phyloP scores from a whole-genome alignment of 2,113 vertebrate species.

The Melanocharis versteri region DNA sequence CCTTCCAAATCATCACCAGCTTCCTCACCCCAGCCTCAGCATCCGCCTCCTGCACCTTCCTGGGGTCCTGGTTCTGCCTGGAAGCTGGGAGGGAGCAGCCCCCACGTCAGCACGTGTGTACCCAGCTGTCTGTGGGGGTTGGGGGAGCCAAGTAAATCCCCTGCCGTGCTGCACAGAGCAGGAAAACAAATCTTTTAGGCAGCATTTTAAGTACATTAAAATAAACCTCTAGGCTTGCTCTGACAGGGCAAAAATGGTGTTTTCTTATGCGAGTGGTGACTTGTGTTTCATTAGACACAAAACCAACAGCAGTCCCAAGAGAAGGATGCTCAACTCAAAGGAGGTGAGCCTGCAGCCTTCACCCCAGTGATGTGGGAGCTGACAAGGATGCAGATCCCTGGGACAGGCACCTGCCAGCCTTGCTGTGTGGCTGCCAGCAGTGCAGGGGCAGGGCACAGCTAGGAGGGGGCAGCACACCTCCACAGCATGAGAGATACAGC shows the following conservation, averaged over 20 bases:
- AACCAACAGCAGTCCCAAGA: background rate
- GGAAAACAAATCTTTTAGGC: background rate
- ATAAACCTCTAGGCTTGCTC: background rate
- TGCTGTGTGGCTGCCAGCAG: rapidly evolving
- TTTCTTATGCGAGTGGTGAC: background rate
- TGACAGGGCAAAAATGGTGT: background rate
- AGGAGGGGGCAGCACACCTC: background rate
- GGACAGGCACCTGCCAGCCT: background rate
- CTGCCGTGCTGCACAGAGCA: background rate
- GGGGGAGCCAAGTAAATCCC: background rate
- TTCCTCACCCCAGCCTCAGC: background rate
- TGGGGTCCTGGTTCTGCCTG: background rate
- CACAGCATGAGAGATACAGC: background rate
- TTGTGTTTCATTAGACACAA: background rate
- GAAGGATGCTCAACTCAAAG: background rate
- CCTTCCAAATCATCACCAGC: background rate
- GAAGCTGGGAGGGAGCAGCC: background rate
- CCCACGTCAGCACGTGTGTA: rapidly evolving
- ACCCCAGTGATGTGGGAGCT: background rate
- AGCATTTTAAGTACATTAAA: background rate
- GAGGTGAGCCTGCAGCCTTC: background rate
- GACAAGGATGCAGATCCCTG: background rate
- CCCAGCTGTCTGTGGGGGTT: background rate
- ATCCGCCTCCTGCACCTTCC: background rate
- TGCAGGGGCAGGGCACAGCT: background rate